These are phyloP conservation scores for Tor tambroides DNA, from an alignment of 2,113 vertebrate genomes.

Conservation along the genomic window DNA sequence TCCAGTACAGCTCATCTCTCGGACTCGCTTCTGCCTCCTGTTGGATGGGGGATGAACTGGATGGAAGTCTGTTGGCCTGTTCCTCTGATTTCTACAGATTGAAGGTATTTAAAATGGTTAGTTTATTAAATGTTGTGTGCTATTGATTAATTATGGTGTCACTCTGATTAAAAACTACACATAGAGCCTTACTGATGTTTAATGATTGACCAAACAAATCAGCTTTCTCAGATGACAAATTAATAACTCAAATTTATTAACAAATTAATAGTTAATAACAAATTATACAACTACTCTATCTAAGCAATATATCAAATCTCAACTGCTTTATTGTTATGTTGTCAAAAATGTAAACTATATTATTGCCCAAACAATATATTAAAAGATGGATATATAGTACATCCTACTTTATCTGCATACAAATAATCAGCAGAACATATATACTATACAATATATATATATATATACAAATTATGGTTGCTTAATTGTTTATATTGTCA, in stretches of 20 bases:
- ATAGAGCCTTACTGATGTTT: not conserved
- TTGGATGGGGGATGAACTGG: not conserved
- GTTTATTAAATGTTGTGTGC: not conserved
- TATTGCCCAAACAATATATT: not conserved
- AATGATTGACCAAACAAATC: not conserved
- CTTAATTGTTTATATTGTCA: not conserved
- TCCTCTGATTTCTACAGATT: constrained; percentile 27
- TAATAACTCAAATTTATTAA: not conserved
- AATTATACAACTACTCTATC: not conserved
- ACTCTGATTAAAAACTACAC: not conserved
- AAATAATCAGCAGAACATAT: no score
- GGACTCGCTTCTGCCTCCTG: constrained; percentile 30
- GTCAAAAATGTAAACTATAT: not conserved
- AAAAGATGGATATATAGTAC: no score
- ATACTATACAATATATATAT: not conserved
- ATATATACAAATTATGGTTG: not conserved
- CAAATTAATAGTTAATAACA: not conserved
- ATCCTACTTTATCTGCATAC: not conserved
- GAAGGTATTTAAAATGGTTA: not conserved
- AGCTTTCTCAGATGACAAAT: not conserved
- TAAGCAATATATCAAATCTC: not conserved
- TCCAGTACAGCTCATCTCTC: constrained; percentile 47
- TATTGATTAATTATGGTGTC: not conserved
- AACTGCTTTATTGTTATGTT: not conserved
- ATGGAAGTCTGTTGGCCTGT: constrained; percentile 29